Percentiles rank a stretch among this genome's conserved stretches.
Evolutionary conservation across 2,888 invertebrate species (phyloP).

Genomic region (Euspilapteryx auroguttella): DNA sequence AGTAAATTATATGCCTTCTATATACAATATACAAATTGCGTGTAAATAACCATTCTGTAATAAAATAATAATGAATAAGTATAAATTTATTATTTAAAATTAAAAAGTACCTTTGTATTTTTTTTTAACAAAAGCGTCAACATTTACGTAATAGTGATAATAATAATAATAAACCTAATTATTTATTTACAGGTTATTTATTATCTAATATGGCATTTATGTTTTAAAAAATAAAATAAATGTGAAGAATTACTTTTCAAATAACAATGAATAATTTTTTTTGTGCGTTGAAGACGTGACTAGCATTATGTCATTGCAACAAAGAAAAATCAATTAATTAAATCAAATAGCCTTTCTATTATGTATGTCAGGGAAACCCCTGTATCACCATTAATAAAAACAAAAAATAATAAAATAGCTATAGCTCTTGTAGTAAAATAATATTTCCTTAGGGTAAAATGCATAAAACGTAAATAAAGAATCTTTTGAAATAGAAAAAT

Average conservation of each 20-base stretch:
- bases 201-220: slow-evolving; percentile 54
- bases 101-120: slow-evolving; percentile 23
- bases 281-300: slow-evolving; percentile 56
- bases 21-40: slow-evolving; percentile 35
- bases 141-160: neutral
- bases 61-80: slow-evolving; percentile 16
- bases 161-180: slow-evolving; percentile 29
- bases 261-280: slow-evolving; percentile 10
- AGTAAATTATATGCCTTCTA: slow-evolving; percentile 23
- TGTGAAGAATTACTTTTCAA: slow-evolving; percentile 6
- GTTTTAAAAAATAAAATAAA: slow-evolving; percentile 25
- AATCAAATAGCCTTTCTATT: slow-evolving; percentile 2
- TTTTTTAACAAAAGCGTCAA: slow-evolving; percentile 7
- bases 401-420: no score
- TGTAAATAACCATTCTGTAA: slow-evolving; percentile 36
- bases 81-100: slow-evolving; percentile 11
- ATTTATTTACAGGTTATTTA: slow-evolving; percentile 37
- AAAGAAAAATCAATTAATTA: slow-evolving; percentile 13
- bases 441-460: no score
- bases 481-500: no score
- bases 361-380: slow-evolving; percentile 22
- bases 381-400: no score
- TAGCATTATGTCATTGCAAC: slow-evolving; percentile 60
- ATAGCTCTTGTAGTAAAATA: no score
- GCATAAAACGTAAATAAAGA: no score